Conservation (phyloP, 2,888 invertebrate species). For the Drosophila setosimentum region DNA sequence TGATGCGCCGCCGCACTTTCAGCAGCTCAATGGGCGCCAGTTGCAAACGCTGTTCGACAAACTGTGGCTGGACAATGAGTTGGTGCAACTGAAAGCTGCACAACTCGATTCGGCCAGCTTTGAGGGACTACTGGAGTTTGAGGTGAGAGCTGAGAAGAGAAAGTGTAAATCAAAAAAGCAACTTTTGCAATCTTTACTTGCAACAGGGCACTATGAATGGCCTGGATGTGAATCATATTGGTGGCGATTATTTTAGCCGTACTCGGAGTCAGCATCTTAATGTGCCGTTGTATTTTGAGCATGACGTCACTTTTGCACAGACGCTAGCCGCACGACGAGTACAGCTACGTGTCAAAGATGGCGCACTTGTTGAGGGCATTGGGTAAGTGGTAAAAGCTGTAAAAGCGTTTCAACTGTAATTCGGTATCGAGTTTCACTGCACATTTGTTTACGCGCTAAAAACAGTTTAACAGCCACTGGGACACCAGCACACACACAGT, state of each 20-base stretch:
- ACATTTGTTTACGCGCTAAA: constrained; percentile 76
- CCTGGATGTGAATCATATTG: constrained; percentile 85
- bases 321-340: constrained; percentile 63
- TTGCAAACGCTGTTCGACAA: constrained; percentile 82
- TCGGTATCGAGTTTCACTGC: constrained; percentile 67
- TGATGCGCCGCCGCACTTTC: constrained; percentile 84
- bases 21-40: constrained; percentile 83
- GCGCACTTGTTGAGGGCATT: constrained; percentile 72
- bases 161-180: neutral
- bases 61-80: constrained; percentile 86
- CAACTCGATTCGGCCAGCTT: constrained; percentile 69
- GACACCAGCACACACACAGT: constrained; percentile 20
- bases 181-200: constrained; percentile 10
- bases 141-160: constrained; percentile 53
- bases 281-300: constrained; percentile 85
- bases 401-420: constrained; percentile 36
- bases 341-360: constrained; percentile 74
- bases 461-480: constrained; percentile 66
- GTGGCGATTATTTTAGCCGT: constrained; percentile 86
- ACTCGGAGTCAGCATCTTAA: constrained; percentile 85
- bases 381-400: constrained; percentile 72
- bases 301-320: constrained; percentile 81
- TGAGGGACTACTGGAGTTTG: constrained; percentile 77
- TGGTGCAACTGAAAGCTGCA: constrained; percentile 66
- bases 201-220: constrained; percentile 86